These are phyloP conservation scores for Paralinhomoeus sp. DNA, from an alignment of 2,888 invertebrate species.

Conservation along the genomic window DNA sequence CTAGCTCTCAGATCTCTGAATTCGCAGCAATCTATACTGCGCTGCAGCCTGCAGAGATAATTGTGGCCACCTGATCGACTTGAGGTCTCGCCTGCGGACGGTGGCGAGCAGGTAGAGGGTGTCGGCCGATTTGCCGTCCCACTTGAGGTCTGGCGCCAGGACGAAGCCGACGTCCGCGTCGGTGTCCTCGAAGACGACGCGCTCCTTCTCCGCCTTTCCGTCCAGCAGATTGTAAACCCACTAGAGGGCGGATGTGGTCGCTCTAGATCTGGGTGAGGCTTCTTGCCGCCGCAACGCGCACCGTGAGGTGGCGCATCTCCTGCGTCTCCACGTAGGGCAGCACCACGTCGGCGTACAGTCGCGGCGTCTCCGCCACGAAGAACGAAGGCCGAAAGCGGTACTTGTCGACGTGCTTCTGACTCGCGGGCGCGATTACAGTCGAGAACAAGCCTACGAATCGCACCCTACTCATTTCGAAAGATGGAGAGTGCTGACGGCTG, in stretches of 20 bases:
- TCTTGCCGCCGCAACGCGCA: neutral
- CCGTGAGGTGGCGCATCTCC: slow-evolving; percentile 20
- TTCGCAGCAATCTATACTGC: neutral
- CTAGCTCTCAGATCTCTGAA: slow-evolving; percentile 43
- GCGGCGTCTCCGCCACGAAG: slow-evolving; percentile 59
- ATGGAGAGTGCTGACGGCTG: neutral
- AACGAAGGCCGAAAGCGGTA: slow-evolving; percentile 49
- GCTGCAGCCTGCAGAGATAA: no score
- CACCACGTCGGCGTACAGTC: slow-evolving; percentile 53
- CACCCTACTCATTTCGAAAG: neutral
- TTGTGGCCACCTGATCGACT: slow-evolving; percentile 42
- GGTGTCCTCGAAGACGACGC: slow-evolving; percentile 56
- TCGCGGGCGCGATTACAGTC: slow-evolving; percentile 74
- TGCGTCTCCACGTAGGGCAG: slow-evolving; percentile 43
- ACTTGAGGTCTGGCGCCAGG: slow-evolving; percentile 76
- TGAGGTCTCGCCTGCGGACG: slow-evolving; percentile 45
- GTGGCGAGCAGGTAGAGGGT: slow-evolving; percentile 66
- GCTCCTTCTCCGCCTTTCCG: slow-evolving; percentile 64
- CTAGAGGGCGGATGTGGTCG: slow-evolving; percentile 38
- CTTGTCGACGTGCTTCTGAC: slow-evolving; percentile 67
- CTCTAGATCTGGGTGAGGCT: neutral
- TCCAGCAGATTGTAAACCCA: slow-evolving; percentile 93
- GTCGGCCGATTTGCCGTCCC: slow-evolving; percentile 56
- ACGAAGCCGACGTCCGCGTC: slow-evolving; percentile 60
- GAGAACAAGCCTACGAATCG: slow-evolving; percentile 47